Evolutionary conservation across 2,113 vertebrate species (phyloP).

Genomic region (Ascaphus truei): DNA sequence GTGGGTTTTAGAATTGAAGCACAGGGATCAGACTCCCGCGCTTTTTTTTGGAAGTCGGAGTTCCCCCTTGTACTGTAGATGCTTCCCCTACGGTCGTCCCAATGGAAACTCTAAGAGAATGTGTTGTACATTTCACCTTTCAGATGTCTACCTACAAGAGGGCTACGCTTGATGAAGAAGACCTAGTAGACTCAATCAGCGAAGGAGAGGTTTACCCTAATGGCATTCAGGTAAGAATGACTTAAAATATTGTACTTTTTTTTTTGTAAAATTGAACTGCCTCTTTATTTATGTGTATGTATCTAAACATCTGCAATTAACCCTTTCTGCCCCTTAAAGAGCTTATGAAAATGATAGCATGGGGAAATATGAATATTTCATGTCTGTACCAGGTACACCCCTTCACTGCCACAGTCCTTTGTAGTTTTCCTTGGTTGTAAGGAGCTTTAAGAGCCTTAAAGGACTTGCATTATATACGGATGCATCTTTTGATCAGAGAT

Average conservation of each 20-base stretch:
- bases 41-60: neutral
- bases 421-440: no score
- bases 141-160: conserved; percentile 95
- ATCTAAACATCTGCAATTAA: no score
- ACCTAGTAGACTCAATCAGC: conserved; percentile 76
- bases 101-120: conserved; percentile 70
- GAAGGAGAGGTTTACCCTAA: conserved; percentile 78
- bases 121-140: conserved; percentile 71
- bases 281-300: no score
- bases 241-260: no score
- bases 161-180: conserved; percentile 89
- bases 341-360: neutral
- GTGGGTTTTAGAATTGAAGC: neutral
- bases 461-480: no score
- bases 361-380: no score
- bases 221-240: conserved; percentile 76
- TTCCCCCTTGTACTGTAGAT: neutral
- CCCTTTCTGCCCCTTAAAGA: neutral
- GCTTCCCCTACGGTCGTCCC: neutral
- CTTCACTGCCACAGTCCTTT: no score
- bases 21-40: no score
- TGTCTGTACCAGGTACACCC: no score
- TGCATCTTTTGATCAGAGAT: no score
- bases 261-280: neutral
- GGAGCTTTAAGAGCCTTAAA: no score